Evolutionary conservation across 1,140 invertebrate genomes (phyloP).

Genomic region (Aricia agestis): DNA sequence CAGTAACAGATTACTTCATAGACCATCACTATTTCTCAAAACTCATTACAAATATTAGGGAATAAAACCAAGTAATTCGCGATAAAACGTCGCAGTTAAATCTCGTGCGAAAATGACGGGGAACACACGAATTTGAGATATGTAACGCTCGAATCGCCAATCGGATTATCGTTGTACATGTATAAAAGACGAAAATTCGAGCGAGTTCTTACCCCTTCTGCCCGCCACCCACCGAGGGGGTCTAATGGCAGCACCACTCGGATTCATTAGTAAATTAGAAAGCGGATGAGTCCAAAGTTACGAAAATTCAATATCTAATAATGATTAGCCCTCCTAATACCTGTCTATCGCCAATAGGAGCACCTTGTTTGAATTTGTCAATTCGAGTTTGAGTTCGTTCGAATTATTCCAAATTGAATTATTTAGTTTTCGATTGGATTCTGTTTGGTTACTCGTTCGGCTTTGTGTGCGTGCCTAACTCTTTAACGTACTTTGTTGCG

Average conservation of each 20-base stretch:
- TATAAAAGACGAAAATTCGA: conserved; percentile 71
- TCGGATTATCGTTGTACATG: conserved; percentile 71
- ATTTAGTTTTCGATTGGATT: conserved; percentile 70
- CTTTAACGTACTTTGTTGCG: background rate
- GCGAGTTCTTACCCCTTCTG: conserved; percentile 62
- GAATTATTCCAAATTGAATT: conserved; percentile 63
- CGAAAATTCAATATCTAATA: conserved; percentile 77
- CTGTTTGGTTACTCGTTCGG: conserved; percentile 49
- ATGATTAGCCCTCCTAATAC: conserved; percentile 71
- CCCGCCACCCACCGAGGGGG: conserved; percentile 38
- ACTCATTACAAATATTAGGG: conserved; percentile 1
- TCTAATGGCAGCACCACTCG: conserved; percentile 69
- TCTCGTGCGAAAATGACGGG: conserved; percentile 50
- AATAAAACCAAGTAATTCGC: conserved; percentile 43
- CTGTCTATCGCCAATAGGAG: conserved; percentile 59
- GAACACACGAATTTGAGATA: conserved; percentile 66
- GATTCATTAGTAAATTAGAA: conserved; percentile 78
- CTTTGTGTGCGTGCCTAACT: conserved; percentile 28
- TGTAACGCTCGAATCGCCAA: conserved; percentile 65
- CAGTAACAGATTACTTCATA: background rate
- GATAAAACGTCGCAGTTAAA: conserved; percentile 40
- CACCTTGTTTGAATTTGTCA: conserved; percentile 61
- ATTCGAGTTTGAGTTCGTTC: conserved; percentile 57
- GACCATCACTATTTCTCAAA: background rate
- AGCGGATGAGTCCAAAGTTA: conserved; percentile 76